Evolutionary conservation across 2,113 vertebrate genomes (phyloP).

Genomic region (Clarias batrachus): DNA sequence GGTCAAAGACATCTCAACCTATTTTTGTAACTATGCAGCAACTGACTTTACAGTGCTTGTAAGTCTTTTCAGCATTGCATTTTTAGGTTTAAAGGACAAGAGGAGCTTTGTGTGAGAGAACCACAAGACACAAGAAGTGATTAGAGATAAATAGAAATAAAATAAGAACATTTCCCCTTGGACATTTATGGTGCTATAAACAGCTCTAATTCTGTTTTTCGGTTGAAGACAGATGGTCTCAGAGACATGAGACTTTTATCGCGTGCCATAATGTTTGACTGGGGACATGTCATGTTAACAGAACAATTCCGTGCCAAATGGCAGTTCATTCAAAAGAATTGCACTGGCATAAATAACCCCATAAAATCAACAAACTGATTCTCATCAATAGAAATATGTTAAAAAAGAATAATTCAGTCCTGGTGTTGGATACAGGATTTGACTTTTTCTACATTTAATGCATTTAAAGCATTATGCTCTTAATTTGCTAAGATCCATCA

Average conservation of each 20-base stretch:
- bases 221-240: not conserved
- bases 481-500: not conserved
- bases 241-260: slow-evolving; percentile 7
- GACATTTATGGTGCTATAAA: slow-evolving; percentile 15
- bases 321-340: not conserved
- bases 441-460: not conserved
- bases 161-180: not conserved
- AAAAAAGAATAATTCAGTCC: not conserved
- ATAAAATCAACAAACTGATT: not conserved
- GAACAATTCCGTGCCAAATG: not conserved
- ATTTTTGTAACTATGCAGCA: slow-evolving; percentile 21
- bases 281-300: not conserved
- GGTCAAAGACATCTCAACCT: slow-evolving; percentile 2
- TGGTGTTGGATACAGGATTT: not conserved
- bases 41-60: slow-evolving; percentile 13
- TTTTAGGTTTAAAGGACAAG: slow-evolving; percentile 30
- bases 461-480: not conserved
- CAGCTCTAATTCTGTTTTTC: slow-evolving; percentile 21
- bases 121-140: slow-evolving; percentile 10
- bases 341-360: not conserved
- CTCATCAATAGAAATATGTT: not conserved
- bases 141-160: slow-evolving; percentile 8
- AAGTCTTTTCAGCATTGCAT: not conserved
- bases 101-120: slow-evolving; percentile 26
- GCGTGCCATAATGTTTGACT: not conserved